These are phyloP conservation scores for Epirrhoe tristata DNA, from an alignment of 2,888 invertebrate genomes.

Conservation along the genomic window DNA sequence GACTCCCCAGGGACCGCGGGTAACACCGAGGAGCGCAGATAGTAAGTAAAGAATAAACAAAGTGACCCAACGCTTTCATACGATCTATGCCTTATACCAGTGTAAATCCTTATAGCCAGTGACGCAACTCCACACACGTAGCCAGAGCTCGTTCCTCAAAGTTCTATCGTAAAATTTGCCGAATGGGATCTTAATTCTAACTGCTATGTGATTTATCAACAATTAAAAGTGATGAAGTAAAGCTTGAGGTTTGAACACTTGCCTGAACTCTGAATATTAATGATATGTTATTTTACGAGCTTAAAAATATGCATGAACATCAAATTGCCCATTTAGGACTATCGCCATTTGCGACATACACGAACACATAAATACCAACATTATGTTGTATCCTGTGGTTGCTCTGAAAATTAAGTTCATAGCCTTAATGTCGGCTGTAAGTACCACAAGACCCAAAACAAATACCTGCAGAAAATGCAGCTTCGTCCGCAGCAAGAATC, in stretches of 20 bases:
- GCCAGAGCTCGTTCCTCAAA: conserved; percentile 53
- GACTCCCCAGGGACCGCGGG: too few species aligned
- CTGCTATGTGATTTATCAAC: conserved; percentile 63
- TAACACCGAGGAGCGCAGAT: too few species aligned
- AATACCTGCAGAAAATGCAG: too few species aligned
- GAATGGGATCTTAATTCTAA: conserved; percentile 63
- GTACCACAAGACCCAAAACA: too few species aligned
- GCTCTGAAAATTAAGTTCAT: too few species aligned
- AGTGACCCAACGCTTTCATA: conserved; percentile 4
- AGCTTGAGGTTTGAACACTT: conserved; percentile 51
- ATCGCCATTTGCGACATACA: not conserved
- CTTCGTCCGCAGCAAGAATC: too few species aligned
- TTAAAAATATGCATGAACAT: not conserved
- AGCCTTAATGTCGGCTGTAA: too few species aligned
- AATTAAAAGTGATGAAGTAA: conserved; percentile 62
- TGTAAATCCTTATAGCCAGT: conserved; percentile 51
- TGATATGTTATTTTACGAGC: not conserved
- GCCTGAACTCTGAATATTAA: conserved; percentile 40
- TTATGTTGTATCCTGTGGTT: too few species aligned
- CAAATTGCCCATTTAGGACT: not conserved
- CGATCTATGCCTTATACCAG: conserved; percentile 40
- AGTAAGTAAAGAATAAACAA: not conserved
- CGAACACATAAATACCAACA: too few species aligned
- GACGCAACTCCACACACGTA: conserved; percentile 52
- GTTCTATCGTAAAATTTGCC: conserved; percentile 62